Conservation (phyloP, 2,113 vertebrate species). For the Caracal caracal region DNA sequence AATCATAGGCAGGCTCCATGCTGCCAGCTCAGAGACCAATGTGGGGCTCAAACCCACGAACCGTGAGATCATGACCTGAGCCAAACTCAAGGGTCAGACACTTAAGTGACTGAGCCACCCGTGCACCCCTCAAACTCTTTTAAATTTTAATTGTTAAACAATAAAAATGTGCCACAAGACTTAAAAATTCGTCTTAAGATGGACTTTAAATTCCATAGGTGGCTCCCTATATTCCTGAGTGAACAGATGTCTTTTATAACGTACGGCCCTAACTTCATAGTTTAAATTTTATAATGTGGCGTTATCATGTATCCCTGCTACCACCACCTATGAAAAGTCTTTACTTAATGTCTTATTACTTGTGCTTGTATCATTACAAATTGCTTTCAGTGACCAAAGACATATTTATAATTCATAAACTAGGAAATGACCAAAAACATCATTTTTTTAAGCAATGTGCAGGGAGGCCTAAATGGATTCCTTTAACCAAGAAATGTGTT, state of each 20-base stretch:
- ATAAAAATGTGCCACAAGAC: conserved; percentile 28
- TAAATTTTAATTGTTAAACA: conserved; percentile 26
- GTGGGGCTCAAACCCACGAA: too few relatives aligned
- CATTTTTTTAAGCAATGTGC: background rate
- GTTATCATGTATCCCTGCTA: background rate
- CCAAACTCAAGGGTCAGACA: too few relatives aligned
- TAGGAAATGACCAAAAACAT: conserved; percentile 20
- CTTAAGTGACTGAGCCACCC: too few relatives aligned
- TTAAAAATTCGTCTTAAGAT: background rate
- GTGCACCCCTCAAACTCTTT: background rate
- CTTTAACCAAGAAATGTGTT: conserved; percentile 24
- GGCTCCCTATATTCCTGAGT: background rate
- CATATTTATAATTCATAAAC: background rate
- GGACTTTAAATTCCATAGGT: background rate
- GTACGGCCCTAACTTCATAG: background rate
- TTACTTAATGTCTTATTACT: background rate
- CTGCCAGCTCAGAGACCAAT: too few relatives aligned
- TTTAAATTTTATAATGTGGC: conserved; percentile 24
- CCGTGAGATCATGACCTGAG: too few relatives aligned
- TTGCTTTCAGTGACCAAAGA: background rate
- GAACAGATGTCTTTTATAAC: background rate
- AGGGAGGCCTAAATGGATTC: background rate
- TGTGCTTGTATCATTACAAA: background rate
- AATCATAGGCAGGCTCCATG: too few relatives aligned
- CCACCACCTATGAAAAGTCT: background rate